Evolutionary conservation across 2,797 vertebrate species (phyloP), one percentile per base, ranked within the genome.

Genomic region (Chaenodraco wilsoni): DNA sequence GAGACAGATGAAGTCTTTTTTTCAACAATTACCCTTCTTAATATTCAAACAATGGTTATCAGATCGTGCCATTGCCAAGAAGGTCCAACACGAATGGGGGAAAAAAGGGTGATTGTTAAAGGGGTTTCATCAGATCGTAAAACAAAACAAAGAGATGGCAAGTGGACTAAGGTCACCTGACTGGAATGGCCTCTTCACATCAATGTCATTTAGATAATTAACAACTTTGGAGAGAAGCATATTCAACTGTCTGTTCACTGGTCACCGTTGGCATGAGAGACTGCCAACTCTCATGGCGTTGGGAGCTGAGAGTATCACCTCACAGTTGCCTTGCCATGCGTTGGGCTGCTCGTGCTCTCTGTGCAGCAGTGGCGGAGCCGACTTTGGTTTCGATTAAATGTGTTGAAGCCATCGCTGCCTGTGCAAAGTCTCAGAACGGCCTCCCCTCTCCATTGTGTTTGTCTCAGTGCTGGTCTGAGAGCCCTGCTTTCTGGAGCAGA

Each of bases 401-500:
- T 94, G 93, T 94, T 90, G 94, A 89, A 93, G 91, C 90, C 92
- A 79, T 88, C 37, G 83, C 87, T 87, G 92, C 89, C 86, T 90
- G 91, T 74, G 82, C 82, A 89, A 86, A 91, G 90, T 90, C 92
- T 92, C 91, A 63, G 79, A 91, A 87, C 91, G 64, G 88, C 87
- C 54, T 57, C 65, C 92, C 91, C 87, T 72, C 81, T 81, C 89
- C 84, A 82, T 88, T 92, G 90, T 93, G 92, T 94, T 92, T 93
- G 93, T 93, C 86, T 92, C 91, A 44, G 88, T 94, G 93, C 90
- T 93, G 94, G 89, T 92, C 93, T 93, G 93, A 91, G 92, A 95
- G 92, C 87, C 91, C 91, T 92, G 90, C 87, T 93, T 94, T 93
- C 93, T 94, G 93, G 94, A 95, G 94, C 90, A 90, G 87, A 91